Conservation (phyloP, 2,888 invertebrate genomes). For the Polydrusus pterygomalis region DNA sequence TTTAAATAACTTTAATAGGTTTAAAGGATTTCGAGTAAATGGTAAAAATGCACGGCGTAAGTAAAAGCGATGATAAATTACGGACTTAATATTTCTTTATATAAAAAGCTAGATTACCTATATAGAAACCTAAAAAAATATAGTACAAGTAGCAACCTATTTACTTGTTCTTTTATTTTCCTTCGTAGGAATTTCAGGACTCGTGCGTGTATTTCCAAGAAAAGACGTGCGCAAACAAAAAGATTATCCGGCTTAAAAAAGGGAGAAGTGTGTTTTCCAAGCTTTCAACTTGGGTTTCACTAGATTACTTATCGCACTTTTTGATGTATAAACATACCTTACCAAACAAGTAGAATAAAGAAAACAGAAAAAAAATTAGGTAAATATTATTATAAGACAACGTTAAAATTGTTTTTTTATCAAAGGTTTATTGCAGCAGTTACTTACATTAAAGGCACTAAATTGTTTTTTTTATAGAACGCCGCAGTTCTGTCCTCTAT, state of each 20-base stretch:
- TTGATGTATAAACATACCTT: slow-evolving; percentile 8
- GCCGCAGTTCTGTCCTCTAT: no score
- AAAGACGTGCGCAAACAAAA: slow-evolving; percentile 34
- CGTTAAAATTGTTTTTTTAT: no score
- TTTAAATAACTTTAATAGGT: no score
- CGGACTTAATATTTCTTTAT: no score
- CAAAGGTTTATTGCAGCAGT: no score
- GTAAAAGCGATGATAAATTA: no score
- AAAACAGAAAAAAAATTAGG: not conserved
- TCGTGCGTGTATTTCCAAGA: slow-evolving; percentile 33
- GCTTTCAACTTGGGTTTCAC: slow-evolving; percentile 18
- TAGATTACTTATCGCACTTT: slow-evolving; percentile 19
- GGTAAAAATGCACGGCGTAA: no score
- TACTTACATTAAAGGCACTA: no score
- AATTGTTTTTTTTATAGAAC: no score
- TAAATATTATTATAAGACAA: not conserved
- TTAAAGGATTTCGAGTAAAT: no score
- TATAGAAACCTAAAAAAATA: not conserved
- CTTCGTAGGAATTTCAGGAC: not conserved
- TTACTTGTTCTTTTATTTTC: slow-evolving; percentile 2
- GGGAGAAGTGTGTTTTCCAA: slow-evolving; percentile 16
- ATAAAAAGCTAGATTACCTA: not conserved
- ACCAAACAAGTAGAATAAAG: not conserved
- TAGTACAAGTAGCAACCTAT: not conserved
- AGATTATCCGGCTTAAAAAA: slow-evolving; percentile 40